phyloP scores from a whole-genome alignment of 2,797 vertebrate species.

The Dallia pectoralis region DNA sequence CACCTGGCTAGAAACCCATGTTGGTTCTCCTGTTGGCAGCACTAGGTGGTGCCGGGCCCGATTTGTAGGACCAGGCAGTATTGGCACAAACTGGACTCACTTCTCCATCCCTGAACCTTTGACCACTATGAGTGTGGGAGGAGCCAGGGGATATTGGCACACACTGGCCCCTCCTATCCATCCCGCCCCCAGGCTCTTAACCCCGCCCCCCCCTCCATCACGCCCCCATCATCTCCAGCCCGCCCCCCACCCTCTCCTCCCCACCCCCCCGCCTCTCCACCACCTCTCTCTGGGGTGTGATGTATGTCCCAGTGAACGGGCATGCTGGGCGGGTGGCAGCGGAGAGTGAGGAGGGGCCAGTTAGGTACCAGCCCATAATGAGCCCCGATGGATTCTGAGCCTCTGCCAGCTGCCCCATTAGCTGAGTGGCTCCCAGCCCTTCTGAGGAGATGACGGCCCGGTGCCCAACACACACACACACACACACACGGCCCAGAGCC shows the following conservation, averaged over 20 bases:
- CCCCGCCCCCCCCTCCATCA: neutral
- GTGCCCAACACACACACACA: constrained; percentile 49
- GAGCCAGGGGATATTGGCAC: neutral
- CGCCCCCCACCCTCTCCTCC: constrained; percentile 22
- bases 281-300: constrained; percentile 56
- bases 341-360: constrained; percentile 18
- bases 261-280: constrained; percentile 36
- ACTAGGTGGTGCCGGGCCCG: constrained; percentile 62
- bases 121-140: neutral
- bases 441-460: constrained; percentile 26
- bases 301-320: constrained; percentile 62
- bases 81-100: neutral
- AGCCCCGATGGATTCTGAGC: constrained; percentile 71
- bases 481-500: constrained; percentile 35
- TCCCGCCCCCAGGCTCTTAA: constrained; percentile 1
- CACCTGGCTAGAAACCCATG: neutral
- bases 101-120: neutral
- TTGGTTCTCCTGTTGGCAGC: constrained; percentile 26
- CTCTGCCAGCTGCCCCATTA: constrained; percentile 77
- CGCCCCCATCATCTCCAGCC: no score
- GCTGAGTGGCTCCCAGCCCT: constrained; percentile 68
- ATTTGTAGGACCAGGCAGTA: constrained; percentile 7
- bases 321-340: constrained; percentile 28
- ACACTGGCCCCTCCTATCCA: neutral
- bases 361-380: constrained; percentile 56